A percentile compares a stretch with the other conserved stretches of the same genome.
phyloP scores from a whole-genome alignment of 2,113 vertebrate species.

The Rana temporaria region DNA sequence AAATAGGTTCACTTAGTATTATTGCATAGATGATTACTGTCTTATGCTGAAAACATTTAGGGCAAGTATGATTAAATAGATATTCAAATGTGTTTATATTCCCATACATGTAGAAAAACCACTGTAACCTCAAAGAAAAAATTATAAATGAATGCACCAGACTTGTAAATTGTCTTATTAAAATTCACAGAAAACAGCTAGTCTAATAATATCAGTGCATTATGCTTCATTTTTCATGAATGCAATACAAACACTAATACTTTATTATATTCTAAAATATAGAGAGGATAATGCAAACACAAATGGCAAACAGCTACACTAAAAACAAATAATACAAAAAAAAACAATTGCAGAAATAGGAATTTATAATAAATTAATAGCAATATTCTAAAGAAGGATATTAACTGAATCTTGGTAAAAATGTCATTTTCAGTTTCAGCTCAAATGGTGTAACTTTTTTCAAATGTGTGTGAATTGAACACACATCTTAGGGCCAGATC shows the following conservation, averaged over 20 bases:
- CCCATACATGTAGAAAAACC: constrained; percentile 4
- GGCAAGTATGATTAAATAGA: background rate
- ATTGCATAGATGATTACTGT: background rate
- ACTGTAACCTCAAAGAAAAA: constrained; percentile 21
- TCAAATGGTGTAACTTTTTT: too few relatives aligned
- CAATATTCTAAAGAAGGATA: background rate
- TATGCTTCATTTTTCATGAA: constrained; percentile 18
- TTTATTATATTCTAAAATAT: constrained; percentile 28
- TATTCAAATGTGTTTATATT: background rate
- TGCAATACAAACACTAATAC: constrained; percentile 7
- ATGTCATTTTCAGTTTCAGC: too few relatives aligned
- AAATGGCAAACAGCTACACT: constrained; percentile 26
- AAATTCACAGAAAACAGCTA: constrained; percentile 31
- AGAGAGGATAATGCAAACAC: constrained; percentile 32
- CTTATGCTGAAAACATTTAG: background rate
- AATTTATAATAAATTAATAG: constrained; percentile 11
- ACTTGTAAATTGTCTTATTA: constrained; percentile 22
- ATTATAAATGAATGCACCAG: background rate
- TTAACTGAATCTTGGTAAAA: background rate
- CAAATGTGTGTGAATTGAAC: too few relatives aligned
- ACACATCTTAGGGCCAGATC: too few relatives aligned
- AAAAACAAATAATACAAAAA: background rate
- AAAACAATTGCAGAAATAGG: background rate
- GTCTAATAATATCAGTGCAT: background rate
- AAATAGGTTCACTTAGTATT: too few relatives aligned